A percentile compares a stretch with the other conserved stretches of the same genome.
These are phyloP conservation scores for Coenonympha arcania DNA, from an alignment of 2,888 invertebrate species.

Conservation along the genomic window DNA sequence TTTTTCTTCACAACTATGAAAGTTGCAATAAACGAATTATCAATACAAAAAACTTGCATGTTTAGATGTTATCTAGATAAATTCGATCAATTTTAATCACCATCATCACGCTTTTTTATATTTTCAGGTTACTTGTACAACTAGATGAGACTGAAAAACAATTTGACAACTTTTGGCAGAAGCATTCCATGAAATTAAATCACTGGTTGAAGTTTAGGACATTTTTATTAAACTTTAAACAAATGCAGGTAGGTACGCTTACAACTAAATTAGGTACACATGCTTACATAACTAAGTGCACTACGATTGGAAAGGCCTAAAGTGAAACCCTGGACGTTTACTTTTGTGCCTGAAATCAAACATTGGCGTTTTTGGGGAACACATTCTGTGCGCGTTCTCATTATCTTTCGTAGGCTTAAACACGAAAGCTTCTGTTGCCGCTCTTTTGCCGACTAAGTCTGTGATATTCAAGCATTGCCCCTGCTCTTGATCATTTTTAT, in stretches of 20 bases:
- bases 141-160: constrained; percentile 94
- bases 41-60: too few relatives aligned
- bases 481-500: constrained; percentile 35
- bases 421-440: constrained; percentile 53
- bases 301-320: constrained; percentile 52
- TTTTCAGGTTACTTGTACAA: constrained; percentile 87
- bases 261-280: constrained; percentile 9
- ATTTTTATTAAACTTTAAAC: constrained; percentile 96
- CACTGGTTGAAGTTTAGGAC: constrained; percentile 92
- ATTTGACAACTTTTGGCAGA: constrained; percentile 95
- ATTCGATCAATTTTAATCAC: too few relatives aligned
- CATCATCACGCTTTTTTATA: neutral
- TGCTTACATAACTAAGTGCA: neutral
- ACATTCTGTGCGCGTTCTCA: constrained; percentile 44
- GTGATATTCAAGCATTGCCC: constrained; percentile 63
- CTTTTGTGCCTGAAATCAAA: constrained; percentile 57
- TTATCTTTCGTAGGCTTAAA: constrained; percentile 56
- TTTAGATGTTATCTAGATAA: too few relatives aligned
- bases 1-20: too few relatives aligned
- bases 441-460: constrained; percentile 54
- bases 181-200: constrained; percentile 90
- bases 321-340: constrained; percentile 51
- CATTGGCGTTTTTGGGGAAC: constrained; percentile 61
- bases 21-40: too few relatives aligned
- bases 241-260: constrained; percentile 83